Evolutionary conservation across 1,140 invertebrate genomes (phyloP), one percentile per base, ranked within the genome.

Genomic region (Orchesella cincta): DNA sequence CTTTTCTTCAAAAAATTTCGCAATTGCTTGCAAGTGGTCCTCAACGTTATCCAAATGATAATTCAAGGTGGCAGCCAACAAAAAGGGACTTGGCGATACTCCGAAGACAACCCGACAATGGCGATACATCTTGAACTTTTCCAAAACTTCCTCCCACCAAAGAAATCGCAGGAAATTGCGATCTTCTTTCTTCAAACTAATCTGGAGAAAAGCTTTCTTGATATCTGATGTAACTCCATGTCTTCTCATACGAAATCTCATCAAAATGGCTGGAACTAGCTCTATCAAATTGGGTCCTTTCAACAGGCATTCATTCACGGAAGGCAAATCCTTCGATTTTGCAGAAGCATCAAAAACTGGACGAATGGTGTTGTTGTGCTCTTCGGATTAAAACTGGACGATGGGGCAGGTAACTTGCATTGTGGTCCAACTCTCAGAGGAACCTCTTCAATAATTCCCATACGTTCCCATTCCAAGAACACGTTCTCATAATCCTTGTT

Each of bases 241-340:
- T 16, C 18, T 1, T 5, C 54, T 14, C 1, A 71, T 1, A 14
- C 77, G 74, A 73, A 79, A 79, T 23, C 74, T 0, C 0, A n/a
- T 0, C 0, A 76, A 14, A 23, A 79, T 70, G 28, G 8, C 31
- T 0, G 77, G 77, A 54, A 79, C 73, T 20, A 73, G n/a, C 26
- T 79, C 77, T 33, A 79, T n/a, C 8, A 46, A 39, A 51, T 73
- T 73, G 8, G 71, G 71, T 3, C 71, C 71, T 8, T 28, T 51
- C 71, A 39, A 80, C 83, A 84, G 34, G 51, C 52, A 74, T 14
- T 86, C 83, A 79, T 86, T 86, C 0, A 86, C 74, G 1, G 83
- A 81, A 39, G 1, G 76, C 83, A 5, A 84, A 64, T 23, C 74
- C 46, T 78, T 84, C 78, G 36, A 82, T 34, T 67, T 80, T 83